Percentiles rank a stretch among this genome's conserved stretches.
These are phyloP conservation scores for Erinaceus europaeus DNA, from an alignment of 2,113 vertebrate species.

Conservation along the genomic window DNA sequence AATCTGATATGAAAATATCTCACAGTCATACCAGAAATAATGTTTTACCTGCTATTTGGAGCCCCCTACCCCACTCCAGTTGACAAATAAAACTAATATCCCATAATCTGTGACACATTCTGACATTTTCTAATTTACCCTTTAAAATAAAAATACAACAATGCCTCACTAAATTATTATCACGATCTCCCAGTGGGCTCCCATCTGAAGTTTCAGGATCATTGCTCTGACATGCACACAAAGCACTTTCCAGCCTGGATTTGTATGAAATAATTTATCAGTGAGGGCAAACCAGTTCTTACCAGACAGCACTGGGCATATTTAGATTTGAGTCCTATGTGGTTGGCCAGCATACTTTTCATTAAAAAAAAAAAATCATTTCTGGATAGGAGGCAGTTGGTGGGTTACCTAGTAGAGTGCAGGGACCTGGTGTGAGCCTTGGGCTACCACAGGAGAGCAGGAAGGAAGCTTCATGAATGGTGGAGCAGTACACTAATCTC, in stretches of 20 bases:
- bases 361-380: not conserved
- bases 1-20: not conserved
- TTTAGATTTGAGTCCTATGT: not conserved
- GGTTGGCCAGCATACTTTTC: not conserved
- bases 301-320: not conserved
- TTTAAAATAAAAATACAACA: not conserved
- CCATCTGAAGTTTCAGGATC: not conserved
- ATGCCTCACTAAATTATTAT: not conserved
- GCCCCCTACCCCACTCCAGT: not conserved
- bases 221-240: not conserved
- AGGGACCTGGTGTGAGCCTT: too few relatives aligned
- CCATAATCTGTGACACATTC: not conserved
- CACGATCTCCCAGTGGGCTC: not conserved
- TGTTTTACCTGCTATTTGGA: not conserved
- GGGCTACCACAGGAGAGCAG: too few relatives aligned
- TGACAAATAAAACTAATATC: not conserved
- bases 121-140: slow-evolving; percentile 2
- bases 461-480: too few relatives aligned
- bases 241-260: not conserved
- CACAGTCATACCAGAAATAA: not conserved
- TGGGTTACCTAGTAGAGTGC: too few relatives aligned
- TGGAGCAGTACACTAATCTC: too few relatives aligned
- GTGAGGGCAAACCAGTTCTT: not conserved
- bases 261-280: not conserved
- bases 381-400: too few relatives aligned